A percentile compares a stretch with the other conserved stretches of the same genome.
Conservation (phyloP, 2,797 vertebrate genomes). For the Sardinella longiceps region DNA sequence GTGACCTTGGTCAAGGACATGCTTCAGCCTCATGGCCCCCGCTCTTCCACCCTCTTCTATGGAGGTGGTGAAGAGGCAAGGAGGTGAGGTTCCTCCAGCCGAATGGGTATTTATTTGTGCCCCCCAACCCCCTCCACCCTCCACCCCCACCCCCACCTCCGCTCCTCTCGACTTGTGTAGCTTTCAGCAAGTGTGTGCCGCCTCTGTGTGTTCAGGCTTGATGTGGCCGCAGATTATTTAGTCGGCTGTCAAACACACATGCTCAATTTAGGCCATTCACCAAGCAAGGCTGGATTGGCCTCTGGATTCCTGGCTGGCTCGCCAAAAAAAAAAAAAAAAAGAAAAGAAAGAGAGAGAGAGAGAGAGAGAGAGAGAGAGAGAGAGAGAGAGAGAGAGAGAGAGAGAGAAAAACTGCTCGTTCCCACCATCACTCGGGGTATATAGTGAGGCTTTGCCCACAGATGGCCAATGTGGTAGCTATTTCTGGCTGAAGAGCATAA, state of each 20-base stretch:
- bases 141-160: not conserved
- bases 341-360: not conserved
- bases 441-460: slow-evolving; percentile 36
- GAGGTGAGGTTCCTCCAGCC: not conserved
- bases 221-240: slow-evolving; percentile 74
- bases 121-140: not conserved
- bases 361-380: not conserved
- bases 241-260: slow-evolving; percentile 72
- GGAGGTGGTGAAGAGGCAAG: slow-evolving; percentile 3
- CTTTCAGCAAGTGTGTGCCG: slow-evolving; percentile 6
- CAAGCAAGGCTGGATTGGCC: slow-evolving; percentile 62
- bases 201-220: slow-evolving; percentile 34
- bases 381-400: not conserved
- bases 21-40: slow-evolving; percentile 66
- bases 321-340: slow-evolving; percentile 64
- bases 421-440: slow-evolving; percentile 23
- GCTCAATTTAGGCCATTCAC: slow-evolving; percentile 76
- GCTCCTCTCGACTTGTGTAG: not conserved
- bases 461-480: slow-evolving; percentile 77
- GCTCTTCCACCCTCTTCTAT: slow-evolving; percentile 56
- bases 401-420: not conserved
- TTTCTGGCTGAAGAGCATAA: slow-evolving; percentile 69
- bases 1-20: slow-evolving; percentile 61
- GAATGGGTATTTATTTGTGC: not conserved
- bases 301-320: slow-evolving; percentile 29